These are phyloP conservation scores for Eupithecia subfuscata DNA, from an alignment of 2,888 invertebrate genomes.

Conservation along the genomic window DNA sequence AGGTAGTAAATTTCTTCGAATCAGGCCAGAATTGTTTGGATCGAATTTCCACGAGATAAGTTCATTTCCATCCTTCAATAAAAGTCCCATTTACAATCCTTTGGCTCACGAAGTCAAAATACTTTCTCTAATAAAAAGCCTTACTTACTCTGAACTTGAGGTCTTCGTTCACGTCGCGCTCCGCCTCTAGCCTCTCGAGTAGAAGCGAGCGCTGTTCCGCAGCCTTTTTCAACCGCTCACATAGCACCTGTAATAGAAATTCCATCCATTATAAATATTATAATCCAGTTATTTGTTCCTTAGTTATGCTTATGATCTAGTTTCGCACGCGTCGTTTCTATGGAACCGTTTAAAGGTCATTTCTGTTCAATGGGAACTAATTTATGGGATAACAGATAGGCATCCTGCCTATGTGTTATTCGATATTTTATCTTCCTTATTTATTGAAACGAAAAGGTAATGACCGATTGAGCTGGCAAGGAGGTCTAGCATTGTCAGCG, in stretches of 20 bases:
- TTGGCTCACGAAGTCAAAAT: not conserved
- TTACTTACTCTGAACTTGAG: constrained; percentile 90
- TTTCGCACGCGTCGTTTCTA: too few species aligned
- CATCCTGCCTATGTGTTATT: too few species aligned
- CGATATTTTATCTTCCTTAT: too few species aligned
- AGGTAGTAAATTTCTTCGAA: not conserved
- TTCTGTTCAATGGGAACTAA: too few species aligned
- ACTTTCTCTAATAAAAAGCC: constrained; percentile 35
- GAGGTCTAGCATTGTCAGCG: not conserved
- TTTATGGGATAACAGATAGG: too few species aligned
- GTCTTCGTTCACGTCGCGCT: constrained; percentile 91
- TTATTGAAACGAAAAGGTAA: too few species aligned
- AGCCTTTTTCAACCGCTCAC: constrained; percentile 88
- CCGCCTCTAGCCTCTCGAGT: constrained; percentile 87
- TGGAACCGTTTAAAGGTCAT: too few species aligned
- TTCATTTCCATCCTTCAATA: not conserved
- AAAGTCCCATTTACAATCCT: not conserved
- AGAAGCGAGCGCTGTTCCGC: constrained; percentile 87
- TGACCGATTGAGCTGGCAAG: not conserved
- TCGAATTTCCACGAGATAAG: not conserved
- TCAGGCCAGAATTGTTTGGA: not conserved
- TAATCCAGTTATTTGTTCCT: not conserved
- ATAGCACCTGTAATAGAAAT: constrained; percentile 85
- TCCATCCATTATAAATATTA: constrained; percentile 5
- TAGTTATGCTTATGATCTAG: too few species aligned